A percentile compares a stretch with the other conserved stretches of the same genome.
These are phyloP conservation scores for Myopa tessellatipennis DNA, from an alignment of 2,888 invertebrate genomes.

Conservation along the genomic window DNA sequence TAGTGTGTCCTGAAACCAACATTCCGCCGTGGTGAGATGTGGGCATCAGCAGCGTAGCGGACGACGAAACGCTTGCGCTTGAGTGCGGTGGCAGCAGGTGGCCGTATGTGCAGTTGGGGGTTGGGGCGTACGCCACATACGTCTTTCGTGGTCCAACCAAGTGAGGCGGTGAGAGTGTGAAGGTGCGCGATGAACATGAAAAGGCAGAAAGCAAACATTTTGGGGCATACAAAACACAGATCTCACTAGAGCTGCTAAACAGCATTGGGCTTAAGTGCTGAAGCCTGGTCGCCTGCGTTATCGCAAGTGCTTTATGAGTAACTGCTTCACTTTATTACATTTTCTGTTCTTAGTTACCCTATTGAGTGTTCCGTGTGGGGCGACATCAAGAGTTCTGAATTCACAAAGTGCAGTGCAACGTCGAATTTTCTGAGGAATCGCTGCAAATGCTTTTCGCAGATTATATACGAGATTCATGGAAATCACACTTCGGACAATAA, in stretches of 20 bases:
- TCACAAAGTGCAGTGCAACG: not conserved
- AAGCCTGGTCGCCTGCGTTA: not conserved
- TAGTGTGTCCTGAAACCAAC: conserved; percentile 46
- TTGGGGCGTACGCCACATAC: conserved; percentile 66
- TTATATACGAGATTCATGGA: too few species aligned
- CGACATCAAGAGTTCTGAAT: not conserved
- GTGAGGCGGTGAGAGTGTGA: not conserved
- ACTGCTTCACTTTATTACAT: not conserved
- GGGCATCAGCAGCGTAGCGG: conserved; percentile 65
- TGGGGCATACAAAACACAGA: conserved; percentile 14
- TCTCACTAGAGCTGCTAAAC: not conserved
- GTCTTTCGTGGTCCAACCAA: conserved; percentile 48
- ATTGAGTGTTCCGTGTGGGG: not conserved
- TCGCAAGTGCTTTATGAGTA: not conserved
- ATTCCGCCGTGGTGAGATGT: conserved; percentile 56
- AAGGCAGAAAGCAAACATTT: conserved; percentile 46
- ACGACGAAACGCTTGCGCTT: conserved; percentile 52
- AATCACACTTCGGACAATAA: too few species aligned
- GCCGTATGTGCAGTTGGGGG: conserved; percentile 62
- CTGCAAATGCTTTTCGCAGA: too few species aligned
- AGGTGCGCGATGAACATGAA: conserved; percentile 49
- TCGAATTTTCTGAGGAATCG: not conserved
- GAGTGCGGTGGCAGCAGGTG: conserved; percentile 56
- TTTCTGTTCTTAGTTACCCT: not conserved
- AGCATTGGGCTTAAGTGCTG: conserved; percentile 16